These are phyloP conservation scores for Lophura nycthemera DNA, from an alignment of 2,113 vertebrate species.

Conservation along the genomic window DNA sequence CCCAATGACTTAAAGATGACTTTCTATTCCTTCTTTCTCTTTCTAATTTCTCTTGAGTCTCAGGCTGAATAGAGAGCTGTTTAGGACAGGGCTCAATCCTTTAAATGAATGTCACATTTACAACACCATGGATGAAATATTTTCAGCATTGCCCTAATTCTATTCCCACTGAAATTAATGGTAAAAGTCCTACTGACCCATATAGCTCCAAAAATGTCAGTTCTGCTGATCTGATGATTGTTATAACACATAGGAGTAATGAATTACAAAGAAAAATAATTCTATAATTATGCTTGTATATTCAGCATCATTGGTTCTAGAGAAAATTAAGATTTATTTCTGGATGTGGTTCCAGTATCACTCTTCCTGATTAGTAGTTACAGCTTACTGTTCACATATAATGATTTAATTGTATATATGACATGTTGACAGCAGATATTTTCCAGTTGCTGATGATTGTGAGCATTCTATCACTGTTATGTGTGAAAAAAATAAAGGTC, in stretches of 20 bases:
- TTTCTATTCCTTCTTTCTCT: background rate
- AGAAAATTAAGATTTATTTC: conserved; percentile 57
- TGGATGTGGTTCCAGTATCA: background rate
- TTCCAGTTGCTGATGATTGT: conserved; percentile 31
- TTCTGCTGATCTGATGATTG: conserved; percentile 15
- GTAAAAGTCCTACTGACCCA: background rate
- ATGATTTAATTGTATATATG: conserved; percentile 54
- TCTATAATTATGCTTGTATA: conserved; percentile 29
- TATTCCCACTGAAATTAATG: background rate
- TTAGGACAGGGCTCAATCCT: background rate
- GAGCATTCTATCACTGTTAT: background rate
- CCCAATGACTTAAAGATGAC: background rate
- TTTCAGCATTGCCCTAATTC: background rate
- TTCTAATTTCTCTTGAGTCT: background rate
- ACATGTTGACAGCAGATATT: conserved; percentile 10
- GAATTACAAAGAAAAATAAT: conserved; percentile 34
- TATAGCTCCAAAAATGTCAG: background rate
- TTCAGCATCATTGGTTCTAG: background rate
- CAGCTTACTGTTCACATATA: conserved; percentile 29
- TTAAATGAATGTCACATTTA: background rate
- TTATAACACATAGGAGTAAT: background rate
- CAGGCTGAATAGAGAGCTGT: background rate
- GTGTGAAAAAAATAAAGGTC: background rate
- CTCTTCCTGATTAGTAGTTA: conserved; percentile 50
- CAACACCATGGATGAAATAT: background rate